Evolutionary conservation across 2,888 invertebrate species (phyloP).

Genomic region (Tridacna gigas): DNA sequence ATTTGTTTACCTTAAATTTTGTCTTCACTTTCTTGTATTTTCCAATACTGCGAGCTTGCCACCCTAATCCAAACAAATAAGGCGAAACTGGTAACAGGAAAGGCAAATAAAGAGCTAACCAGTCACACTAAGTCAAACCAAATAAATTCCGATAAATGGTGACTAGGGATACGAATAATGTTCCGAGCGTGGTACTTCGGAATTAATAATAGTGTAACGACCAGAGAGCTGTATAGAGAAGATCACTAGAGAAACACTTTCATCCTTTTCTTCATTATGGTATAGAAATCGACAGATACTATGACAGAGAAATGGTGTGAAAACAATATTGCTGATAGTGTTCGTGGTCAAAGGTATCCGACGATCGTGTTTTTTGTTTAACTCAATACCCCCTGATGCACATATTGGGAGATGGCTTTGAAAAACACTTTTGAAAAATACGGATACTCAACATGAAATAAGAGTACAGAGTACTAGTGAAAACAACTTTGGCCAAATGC

Average conservation of each 20-base stretch:
- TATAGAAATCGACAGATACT: no score
- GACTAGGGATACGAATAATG: constrained; percentile 13
- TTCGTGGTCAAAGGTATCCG: no score
- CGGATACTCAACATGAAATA: neutral
- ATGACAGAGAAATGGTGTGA: no score
- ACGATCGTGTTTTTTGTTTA: no score
- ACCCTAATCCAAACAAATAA: constrained; percentile 19
- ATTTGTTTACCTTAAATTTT: no score
- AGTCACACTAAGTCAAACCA: constrained; percentile 1
- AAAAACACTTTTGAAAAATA: neutral
- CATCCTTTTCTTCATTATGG: no score
- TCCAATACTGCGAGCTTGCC: constrained; percentile 10
- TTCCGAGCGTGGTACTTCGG: constrained; percentile 16
- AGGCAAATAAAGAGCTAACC: constrained; percentile 10
- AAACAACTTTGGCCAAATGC: neutral
- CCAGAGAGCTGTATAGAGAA: constrained; percentile 8
- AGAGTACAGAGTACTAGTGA: neutral
- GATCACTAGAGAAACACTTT: no score
- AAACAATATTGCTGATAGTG: no score
- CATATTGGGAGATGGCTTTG: neutral
- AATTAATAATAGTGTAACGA: constrained; percentile 21
- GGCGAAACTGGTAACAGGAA: constrained; percentile 14
- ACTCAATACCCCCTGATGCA: no score
- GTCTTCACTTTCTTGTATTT: neutral
- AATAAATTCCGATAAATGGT: constrained; percentile 22